Conservation (phyloP, 1,140 invertebrate species). For the Tetraneura akinire region DNA sequence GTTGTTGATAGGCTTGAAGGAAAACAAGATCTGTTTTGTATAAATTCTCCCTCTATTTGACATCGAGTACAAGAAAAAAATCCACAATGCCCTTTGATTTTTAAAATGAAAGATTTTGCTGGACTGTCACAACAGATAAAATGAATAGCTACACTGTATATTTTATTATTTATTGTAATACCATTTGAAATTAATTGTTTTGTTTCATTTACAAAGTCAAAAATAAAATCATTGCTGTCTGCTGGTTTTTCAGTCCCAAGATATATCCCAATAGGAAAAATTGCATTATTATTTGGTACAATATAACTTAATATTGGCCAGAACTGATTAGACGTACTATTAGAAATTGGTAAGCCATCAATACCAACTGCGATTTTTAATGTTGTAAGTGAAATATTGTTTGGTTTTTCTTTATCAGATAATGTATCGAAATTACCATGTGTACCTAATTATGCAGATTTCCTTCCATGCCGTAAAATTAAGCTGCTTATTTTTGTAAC, state of each 20-base stretch:
- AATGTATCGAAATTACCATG: no score
- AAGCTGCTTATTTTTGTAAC: no score
- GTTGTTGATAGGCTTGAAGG: conserved; percentile 49
- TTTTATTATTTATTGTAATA: conserved; percentile 32
- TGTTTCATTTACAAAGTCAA: no score
- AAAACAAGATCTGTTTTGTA: conserved; percentile 54
- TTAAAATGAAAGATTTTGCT: conserved; percentile 54
- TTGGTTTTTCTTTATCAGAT: no score
- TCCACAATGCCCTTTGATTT: conserved; percentile 54
- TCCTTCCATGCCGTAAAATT: no score
- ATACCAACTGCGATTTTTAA: conserved; percentile 2
- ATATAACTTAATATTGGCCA: conserved; percentile 22
- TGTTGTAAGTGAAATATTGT: neutral
- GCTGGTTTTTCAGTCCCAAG: conserved; percentile 51
- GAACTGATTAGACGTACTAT: conserved; percentile 9
- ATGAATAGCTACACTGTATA: conserved; percentile 1
- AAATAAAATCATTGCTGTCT: conserved; percentile 51
- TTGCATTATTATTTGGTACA: conserved; percentile 46
- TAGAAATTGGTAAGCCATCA: conserved; percentile 20
- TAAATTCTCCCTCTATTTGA: conserved; percentile 54
- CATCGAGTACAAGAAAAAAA: conserved; percentile 56
- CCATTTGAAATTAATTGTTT: no score
- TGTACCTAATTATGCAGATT: no score
- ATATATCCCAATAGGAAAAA: conserved; percentile 52
- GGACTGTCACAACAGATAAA: conserved; percentile 55